Conservation (phyloP, 2,113 vertebrate genomes). For the Megalops atlanticus region DNA sequence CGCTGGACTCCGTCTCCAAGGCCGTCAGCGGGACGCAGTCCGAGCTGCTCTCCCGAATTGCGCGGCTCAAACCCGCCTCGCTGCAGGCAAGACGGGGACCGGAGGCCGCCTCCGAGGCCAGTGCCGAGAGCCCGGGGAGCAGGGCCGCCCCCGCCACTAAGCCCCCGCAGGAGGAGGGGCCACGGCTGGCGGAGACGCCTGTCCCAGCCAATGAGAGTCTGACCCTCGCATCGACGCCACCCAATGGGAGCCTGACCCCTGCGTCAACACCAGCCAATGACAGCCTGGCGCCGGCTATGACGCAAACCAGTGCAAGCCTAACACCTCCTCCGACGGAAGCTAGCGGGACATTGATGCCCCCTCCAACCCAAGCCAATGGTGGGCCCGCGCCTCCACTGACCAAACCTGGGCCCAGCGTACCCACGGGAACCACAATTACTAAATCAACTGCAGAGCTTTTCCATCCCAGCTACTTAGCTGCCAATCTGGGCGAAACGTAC, state of each 20-base stretch:
- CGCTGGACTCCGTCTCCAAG: conserved; percentile 87
- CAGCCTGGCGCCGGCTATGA: too few relatives aligned
- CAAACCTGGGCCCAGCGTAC: conserved; percentile 24
- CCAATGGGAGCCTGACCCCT: too few relatives aligned
- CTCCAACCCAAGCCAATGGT: conserved; percentile 48
- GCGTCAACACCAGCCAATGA: too few relatives aligned
- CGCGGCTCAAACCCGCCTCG: conserved; percentile 75
- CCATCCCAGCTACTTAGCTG: conserved; percentile 78
- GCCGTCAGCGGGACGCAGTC: conserved; percentile 83
- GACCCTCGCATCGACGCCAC: too few relatives aligned
- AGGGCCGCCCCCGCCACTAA: conserved; percentile 13
- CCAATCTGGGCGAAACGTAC: conserved; percentile 87
- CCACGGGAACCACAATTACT: conserved; percentile 42
- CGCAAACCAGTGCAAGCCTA: too few relatives aligned
- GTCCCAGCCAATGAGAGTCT: neutral
- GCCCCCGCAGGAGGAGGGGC: neutral
- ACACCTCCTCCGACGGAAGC: too few relatives aligned
- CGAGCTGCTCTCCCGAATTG: conserved; percentile 83
- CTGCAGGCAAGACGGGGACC: conserved; percentile 56
- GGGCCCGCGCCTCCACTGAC: conserved; percentile 32
- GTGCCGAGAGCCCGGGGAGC: conserved; percentile 45
- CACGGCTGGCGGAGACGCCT: neutral
- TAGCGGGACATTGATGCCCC: too few relatives aligned
- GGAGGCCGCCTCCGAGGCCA: conserved; percentile 50
- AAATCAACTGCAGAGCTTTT: conserved; percentile 75